Evolutionary conservation across 2,888 invertebrate genomes (phyloP).

Genomic region (Patella ulyssiponensis): DNA sequence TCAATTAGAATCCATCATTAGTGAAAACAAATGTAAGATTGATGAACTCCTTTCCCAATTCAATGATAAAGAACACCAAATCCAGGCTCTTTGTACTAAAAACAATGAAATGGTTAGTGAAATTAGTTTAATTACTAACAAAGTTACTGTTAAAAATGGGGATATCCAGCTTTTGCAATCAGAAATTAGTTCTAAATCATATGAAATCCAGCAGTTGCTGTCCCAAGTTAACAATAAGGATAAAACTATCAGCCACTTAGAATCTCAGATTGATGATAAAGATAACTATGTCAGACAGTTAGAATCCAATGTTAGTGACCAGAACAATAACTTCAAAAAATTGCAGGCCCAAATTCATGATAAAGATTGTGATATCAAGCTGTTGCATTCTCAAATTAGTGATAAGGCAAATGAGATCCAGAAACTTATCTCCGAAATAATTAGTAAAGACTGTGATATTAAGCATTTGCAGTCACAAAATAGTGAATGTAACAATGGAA

Average conservation of each 20-base stretch:
- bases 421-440: background rate
- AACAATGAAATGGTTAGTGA: no score
- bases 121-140: no score
- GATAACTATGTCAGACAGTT: background rate
- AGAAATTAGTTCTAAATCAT: background rate
- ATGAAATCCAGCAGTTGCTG: background rate
- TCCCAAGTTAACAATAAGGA: background rate
- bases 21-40: no score
- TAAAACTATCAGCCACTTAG: background rate
- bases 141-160: no score
- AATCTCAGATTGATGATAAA: background rate
- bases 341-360: background rate
- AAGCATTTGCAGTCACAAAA: background rate
- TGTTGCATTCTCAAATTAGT: background rate
- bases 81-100: no score
- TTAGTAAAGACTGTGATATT: background rate
- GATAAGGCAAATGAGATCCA: background rate
- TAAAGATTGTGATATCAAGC: background rate
- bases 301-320: background rate
- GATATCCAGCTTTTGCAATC: no score
- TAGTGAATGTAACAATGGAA: background rate
- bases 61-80: no score
- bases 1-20: no score
- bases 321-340: background rate
- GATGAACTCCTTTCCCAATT: no score